Conservation (phyloP, 2,797 vertebrate species). For the Platyrinchus mystaceus region DNA sequence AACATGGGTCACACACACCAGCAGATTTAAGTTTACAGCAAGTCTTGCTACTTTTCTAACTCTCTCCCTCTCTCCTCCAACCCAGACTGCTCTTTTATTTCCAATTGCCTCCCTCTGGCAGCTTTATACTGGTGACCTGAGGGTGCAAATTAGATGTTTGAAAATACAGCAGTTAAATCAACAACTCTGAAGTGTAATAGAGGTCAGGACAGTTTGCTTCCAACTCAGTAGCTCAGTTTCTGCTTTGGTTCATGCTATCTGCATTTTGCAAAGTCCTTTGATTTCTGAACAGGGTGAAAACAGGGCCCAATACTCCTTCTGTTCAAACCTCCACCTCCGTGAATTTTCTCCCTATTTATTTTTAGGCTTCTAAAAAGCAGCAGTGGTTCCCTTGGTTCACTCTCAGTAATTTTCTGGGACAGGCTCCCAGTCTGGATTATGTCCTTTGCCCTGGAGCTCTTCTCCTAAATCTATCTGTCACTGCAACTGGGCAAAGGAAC, state of each 20-base stretch:
- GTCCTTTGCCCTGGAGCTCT: constrained; percentile 25
- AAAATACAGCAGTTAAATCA: constrained; percentile 66
- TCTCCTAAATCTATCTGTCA: neutral
- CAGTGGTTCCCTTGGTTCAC: neutral
- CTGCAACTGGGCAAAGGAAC: neutral
- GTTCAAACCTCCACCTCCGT: neutral
- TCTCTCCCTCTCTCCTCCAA: neutral
- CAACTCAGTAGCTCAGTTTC: constrained; percentile 42
- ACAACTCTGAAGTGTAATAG: constrained; percentile 63
- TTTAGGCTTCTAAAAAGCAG: neutral
- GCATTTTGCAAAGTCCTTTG: constrained; percentile 47
- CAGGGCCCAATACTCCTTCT: neutral
- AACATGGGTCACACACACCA: neutral
- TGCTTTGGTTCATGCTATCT: constrained; percentile 27
- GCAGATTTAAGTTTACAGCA: constrained; percentile 22
- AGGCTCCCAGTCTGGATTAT: neutral
- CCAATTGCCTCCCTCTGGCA: constrained; percentile 46
- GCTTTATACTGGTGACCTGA: constrained; percentile 59
- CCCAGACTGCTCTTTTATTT: neutral
- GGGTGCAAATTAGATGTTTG: constrained; percentile 66
- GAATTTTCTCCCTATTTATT: neutral
- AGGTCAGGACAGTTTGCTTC: constrained; percentile 55
- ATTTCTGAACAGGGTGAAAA: neutral
- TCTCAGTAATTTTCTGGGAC: neutral
- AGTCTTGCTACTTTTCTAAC: constrained; percentile 9